phyloP scores from a whole-genome alignment of 2,113 vertebrate species.

The Eulemur rufifrons region DNA sequence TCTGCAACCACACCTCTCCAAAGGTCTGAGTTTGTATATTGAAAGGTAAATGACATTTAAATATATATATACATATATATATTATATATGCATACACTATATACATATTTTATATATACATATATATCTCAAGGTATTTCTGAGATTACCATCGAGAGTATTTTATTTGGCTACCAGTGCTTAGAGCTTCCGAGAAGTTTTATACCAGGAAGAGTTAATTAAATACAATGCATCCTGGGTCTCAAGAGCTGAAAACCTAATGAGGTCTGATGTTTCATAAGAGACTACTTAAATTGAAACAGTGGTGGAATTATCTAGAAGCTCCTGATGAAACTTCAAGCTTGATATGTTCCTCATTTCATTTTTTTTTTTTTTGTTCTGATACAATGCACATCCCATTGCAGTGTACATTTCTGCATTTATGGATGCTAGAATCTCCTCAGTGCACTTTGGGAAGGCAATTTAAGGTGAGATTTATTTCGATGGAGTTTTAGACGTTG shows the following conservation, averaged over 20 bases:
- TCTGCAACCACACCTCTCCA: not conserved
- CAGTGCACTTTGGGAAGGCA: slow-evolving; percentile 63
- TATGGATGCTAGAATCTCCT: slow-evolving; percentile 53
- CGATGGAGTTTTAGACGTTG: slow-evolving; percentile 60
- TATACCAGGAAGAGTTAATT: slow-evolving; percentile 77
- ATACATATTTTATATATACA: not conserved
- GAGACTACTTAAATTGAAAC: slow-evolving; percentile 71
- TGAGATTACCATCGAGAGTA: slow-evolving; percentile 55
- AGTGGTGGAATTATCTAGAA: slow-evolving; percentile 65
- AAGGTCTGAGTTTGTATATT: slow-evolving; percentile 41
- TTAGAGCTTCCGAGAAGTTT: slow-evolving; percentile 66
- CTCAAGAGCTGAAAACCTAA: slow-evolving; percentile 65
- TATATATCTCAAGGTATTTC: slow-evolving; percentile 1
- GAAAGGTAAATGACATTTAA: slow-evolving; percentile 37
- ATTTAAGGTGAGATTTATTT: slow-evolving; percentile 71
- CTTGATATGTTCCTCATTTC: slow-evolving; percentile 59
- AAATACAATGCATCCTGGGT: slow-evolving; percentile 74
- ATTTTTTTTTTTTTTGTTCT: slow-evolving; percentile 50
- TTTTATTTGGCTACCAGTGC: slow-evolving; percentile 62
- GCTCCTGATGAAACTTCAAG: slow-evolving; percentile 59
- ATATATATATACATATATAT: not conserved
- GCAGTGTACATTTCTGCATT: slow-evolving; percentile 31
- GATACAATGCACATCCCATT: slow-evolving; percentile 32
- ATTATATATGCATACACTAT: not conserved
- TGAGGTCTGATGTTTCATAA: slow-evolving; percentile 75